These are phyloP conservation scores for Epinotia brunnichana DNA, from an alignment of 2,888 invertebrate genomes.

Conservation along the genomic window DNA sequence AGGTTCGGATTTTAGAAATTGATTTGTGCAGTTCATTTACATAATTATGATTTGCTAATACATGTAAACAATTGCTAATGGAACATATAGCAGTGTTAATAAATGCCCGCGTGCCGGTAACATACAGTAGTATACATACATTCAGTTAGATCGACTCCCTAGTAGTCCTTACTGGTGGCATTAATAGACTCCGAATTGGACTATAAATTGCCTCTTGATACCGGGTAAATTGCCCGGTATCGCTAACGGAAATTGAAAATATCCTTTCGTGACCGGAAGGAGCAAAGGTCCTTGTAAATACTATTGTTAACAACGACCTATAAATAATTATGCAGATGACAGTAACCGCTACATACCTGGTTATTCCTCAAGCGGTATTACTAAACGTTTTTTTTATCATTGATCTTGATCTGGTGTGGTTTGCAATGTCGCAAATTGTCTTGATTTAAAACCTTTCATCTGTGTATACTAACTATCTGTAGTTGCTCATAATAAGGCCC, in stretches of 20 bases:
- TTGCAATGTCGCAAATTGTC: slow-evolving; percentile 6
- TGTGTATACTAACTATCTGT: background rate
- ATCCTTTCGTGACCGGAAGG: slow-evolving; percentile 38
- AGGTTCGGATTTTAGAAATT: no score
- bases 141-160: background rate
- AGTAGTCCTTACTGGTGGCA: slow-evolving; percentile 36
- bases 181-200: slow-evolving; percentile 41
- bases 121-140: no score
- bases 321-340: slow-evolving; percentile 25
- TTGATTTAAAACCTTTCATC: slow-evolving; percentile 7
- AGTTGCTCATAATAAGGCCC: no score
- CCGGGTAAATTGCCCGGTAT: slow-evolving; percentile 15
- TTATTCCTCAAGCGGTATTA: slow-evolving; percentile 12
- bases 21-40: no score
- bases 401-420: slow-evolving; percentile 13
- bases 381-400: slow-evolving; percentile 10
- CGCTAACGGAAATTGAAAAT: slow-evolving; percentile 39
- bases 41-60: no score
- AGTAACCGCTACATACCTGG: background rate
- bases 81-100: no score
- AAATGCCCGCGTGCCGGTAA: no score
- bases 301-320: slow-evolving; percentile 27
- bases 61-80: no score
- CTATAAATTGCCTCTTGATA: slow-evolving; percentile 42
- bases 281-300: slow-evolving; percentile 28